Evolutionary conservation across 2,113 vertebrate genomes (phyloP).

Genomic region (Spermophilus dauricus): DNA sequence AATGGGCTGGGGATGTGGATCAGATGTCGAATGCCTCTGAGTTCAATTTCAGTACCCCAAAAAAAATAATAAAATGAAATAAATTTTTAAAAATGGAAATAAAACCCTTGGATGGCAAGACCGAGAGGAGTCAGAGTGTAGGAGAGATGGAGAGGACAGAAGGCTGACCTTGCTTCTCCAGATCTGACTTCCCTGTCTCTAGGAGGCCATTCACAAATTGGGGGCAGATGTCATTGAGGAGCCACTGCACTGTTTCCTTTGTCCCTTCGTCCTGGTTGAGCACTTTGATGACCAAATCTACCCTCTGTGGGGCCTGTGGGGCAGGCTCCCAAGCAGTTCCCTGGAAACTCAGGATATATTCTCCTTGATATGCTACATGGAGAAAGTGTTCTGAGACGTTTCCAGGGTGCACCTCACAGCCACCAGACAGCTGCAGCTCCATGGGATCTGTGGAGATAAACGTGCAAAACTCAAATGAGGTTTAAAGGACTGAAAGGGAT

Average conservation of each 20-base stretch:
- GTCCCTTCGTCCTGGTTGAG: conserved; percentile 26
- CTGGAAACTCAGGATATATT: neutral
- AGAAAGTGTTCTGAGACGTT: too few relatives aligned
- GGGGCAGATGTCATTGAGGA: conserved; percentile 33
- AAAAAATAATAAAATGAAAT: too few relatives aligned
- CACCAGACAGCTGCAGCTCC: too few relatives aligned
- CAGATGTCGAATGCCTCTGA: too few relatives aligned
- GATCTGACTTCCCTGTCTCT: neutral
- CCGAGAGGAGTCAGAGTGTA: too few relatives aligned
- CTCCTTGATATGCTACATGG: conserved; percentile 15
- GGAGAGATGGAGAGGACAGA: rapidly evolving
- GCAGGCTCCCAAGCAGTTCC: neutral
- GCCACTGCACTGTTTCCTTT: rapidly evolving
- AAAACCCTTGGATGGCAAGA: neutral
- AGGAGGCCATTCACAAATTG: neutral
- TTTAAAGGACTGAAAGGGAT: too few relatives aligned
- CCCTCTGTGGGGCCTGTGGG: neutral
- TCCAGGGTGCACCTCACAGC: too few relatives aligned
- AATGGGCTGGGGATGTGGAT: too few relatives aligned
- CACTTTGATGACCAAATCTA: rapidly evolving
- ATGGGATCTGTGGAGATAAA: too few relatives aligned
- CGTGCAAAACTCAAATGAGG: too few relatives aligned
- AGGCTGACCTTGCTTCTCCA: conserved; percentile 73
- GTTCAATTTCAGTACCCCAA: too few relatives aligned
- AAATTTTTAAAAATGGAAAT: too few relatives aligned